Evolutionary conservation across 1,140 invertebrate genomes (phyloP), one percentile per base, ranked within the genome.

Genomic region (Drosophila nigrodunni): DNA sequence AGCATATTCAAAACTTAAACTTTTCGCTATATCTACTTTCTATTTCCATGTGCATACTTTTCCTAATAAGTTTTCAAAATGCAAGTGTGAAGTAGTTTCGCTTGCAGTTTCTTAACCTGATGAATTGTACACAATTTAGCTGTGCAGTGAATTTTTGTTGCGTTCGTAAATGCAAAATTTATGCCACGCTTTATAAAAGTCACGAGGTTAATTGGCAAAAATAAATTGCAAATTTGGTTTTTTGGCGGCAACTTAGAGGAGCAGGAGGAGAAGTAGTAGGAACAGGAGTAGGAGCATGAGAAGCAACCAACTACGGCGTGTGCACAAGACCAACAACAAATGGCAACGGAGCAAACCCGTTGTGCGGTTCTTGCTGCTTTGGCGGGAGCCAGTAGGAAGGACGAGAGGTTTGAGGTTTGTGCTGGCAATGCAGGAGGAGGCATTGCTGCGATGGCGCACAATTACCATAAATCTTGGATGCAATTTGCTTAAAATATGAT

Each of bases 401-500:
- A 39, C 7, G 37, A 11, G 10, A 43, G 41, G 11, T 43, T 10
- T 30, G 41, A 46, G 21, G 52, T 25, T 59, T 52, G 35, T 18
- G 10, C 43, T 47, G 52, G 52, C 11, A 46, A 39, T 54, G 49
- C 58, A 70, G 58, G 13, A 62, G 39, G 74, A 43, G 50, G 52
- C 72, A 70, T 52, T 76, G 77, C 67, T 80, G 80, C 74, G 74
- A 85, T 89, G 86, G 80, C 69, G 80, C 86, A 89, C 85, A 89
- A 89, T 89, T 89, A 89, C 85, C 85, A 89, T 89, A 89, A 89
- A 89, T 89, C 85, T 89, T 88, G 83, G 52, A 87, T 88, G 80
- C 83, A 88, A 88, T 89, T 89, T 89, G 85, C 85, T 89, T 89
- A 89, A 89, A 89, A 89, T 89, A 89, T 89, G 85, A 89, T 89